These are phyloP conservation scores for Drosophila nasuta DNA, from an alignment of 1,140 invertebrate genomes.

Conservation along the genomic window DNA sequence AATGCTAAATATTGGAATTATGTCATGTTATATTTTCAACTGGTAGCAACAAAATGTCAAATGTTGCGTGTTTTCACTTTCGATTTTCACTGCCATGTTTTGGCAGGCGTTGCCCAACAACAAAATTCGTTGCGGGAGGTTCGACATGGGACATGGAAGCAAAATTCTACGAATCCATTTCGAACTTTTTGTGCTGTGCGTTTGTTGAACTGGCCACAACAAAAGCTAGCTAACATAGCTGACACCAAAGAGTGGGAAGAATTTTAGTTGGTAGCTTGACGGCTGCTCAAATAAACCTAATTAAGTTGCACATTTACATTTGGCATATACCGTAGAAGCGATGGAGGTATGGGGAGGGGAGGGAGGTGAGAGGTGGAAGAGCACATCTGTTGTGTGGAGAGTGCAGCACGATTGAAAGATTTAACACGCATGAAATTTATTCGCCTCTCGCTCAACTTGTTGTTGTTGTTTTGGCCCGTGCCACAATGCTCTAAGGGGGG, in stretches of 20 bases:
- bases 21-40: constrained; percentile 65
- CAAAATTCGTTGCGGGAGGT: neutral
- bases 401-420: constrained; percentile 64
- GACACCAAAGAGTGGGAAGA: neutral
- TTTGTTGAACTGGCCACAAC: constrained; percentile 47
- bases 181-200: neutral
- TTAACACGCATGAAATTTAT: constrained; percentile 46
- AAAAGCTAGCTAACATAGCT: neutral
- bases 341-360: constrained; percentile 41
- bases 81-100: constrained; percentile 28
- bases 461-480: constrained; percentile 29
- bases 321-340: constrained; percentile 40
- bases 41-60: constrained; percentile 63
- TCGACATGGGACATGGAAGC: neutral
- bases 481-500: neutral
- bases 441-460: constrained; percentile 4
- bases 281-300: constrained; percentile 38
- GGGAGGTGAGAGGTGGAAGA: constrained; percentile 17
- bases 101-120: constrained; percentile 2
- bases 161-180: constrained; percentile 23
- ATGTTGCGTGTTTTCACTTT: constrained; percentile 76
- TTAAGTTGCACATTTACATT: constrained; percentile 57
- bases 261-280: constrained; percentile 14
- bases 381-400: constrained; percentile 59
- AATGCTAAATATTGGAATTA: constrained; percentile 60